These are phyloP conservation scores for Ageneiosus marmoratus DNA, from an alignment of 2,113 vertebrate genomes.

Conservation along the genomic window DNA sequence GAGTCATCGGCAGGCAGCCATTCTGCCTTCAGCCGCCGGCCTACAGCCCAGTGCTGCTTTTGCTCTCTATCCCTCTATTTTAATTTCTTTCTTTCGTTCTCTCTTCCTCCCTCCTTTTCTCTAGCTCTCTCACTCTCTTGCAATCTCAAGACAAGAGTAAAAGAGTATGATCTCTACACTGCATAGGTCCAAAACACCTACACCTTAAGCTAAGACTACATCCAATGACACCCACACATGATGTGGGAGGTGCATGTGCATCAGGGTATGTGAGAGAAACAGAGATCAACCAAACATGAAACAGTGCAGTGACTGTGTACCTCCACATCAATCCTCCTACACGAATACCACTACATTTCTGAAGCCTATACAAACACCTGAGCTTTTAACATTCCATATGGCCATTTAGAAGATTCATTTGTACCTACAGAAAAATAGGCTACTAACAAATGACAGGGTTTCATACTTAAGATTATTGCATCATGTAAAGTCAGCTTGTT, in stretches of 20 bases:
- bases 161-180: conserved; percentile 29
- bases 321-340: conserved; percentile 52
- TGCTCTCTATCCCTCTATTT: conserved; percentile 48
- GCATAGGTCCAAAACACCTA: conserved; percentile 44
- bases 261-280: not conserved
- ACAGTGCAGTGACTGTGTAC: conserved; percentile 45
- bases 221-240: conserved; percentile 47
- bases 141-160: conserved; percentile 33
- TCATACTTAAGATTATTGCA: not conserved
- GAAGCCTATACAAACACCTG: conserved; percentile 35
- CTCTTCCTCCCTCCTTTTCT: not conserved
- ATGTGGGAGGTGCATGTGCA: conserved; percentile 42
- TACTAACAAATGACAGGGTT: not conserved
- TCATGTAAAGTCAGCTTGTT: no score
- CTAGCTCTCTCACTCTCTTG: conserved; percentile 31
- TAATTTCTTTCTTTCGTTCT: conserved; percentile 10
- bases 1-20: conserved; percentile 78
- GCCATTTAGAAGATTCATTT: not conserved
- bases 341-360: conserved; percentile 37
- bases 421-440: not conserved
- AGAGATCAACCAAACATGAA: conserved; percentile 47
- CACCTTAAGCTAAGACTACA: conserved; percentile 43
- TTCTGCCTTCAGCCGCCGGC: conserved; percentile 73
- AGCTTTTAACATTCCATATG: conserved; percentile 22
- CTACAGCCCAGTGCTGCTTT: conserved; percentile 71